Conservation (phyloP, 2,797 vertebrate species). For the Eulemur coronatus region DNA sequence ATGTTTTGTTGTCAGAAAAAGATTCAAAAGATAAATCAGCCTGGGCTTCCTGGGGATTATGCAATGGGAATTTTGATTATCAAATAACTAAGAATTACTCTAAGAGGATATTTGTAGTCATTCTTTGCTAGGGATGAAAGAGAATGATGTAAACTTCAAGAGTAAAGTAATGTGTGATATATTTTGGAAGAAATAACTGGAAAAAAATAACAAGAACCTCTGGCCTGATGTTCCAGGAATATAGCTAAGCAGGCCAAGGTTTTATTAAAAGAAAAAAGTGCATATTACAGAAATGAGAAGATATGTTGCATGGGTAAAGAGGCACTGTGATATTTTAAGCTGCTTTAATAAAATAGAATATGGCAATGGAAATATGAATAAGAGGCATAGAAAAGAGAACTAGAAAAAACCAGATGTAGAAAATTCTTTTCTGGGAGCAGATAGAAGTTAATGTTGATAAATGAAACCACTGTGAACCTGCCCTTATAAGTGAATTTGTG, state of each 20-base stretch:
- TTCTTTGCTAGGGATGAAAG: conserved; percentile 73
- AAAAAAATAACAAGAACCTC: conserved; percentile 71
- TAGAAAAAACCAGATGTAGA: conserved; percentile 26
- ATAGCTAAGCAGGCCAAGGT: conserved; percentile 60
- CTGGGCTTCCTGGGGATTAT: conserved; percentile 33
- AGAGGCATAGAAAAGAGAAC: not conserved
- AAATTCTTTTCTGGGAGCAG: conserved; percentile 16
- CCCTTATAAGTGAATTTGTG: not conserved
- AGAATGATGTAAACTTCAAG: conserved; percentile 73
- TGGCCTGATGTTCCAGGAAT: conserved; percentile 60
- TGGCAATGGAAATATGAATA: conserved; percentile 2
- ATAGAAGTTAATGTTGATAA: not conserved
- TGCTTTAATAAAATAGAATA: conserved; percentile 40
- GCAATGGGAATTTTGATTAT: conserved; percentile 62
- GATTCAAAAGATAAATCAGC: conserved; percentile 64
- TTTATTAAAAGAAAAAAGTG: conserved; percentile 63
- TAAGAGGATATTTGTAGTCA: conserved; percentile 62
- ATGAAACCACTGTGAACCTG: not conserved
- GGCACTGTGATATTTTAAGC: conserved; percentile 48
- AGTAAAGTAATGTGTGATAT: conserved; percentile 65
- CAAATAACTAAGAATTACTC: conserved; percentile 57
- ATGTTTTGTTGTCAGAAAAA: conserved; percentile 58
- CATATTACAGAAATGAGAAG: conserved; percentile 56
- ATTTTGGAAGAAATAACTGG: conserved; percentile 76
- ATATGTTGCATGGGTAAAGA: not conserved